Base-by-base conservation (phyloP, 2,113 vertebrate genomes). In the Progne subis region DNA sequence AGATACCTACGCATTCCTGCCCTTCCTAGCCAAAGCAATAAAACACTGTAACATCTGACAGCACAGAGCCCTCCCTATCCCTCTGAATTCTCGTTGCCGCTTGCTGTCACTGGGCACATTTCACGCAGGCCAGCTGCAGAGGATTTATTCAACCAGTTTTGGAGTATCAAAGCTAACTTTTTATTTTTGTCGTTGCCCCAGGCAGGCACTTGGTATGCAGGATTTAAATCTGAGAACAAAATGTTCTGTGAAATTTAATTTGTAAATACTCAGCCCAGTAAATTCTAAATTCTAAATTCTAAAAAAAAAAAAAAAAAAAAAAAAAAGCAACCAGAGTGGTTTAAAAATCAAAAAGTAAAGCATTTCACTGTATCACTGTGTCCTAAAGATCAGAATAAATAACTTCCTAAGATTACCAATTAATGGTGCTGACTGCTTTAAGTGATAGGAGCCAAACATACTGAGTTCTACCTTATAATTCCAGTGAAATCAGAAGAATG, bases 121-220 rank as follows among this genome's bases (percentile, higher is more conserved):
- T 96, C 90, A 94, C 1, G 15, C 93, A 96, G 82, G 88, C 95
- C 95, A 97, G 95, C 94, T 95, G 96, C 92, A 93, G 29, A 16
- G 90, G 93, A 96, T 91, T 96, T 96, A 95, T 77, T 90, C 90
- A 82, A 67, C 87, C 82, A 72, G 47, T 81, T 90, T 41, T 86
- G 52, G 75, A 95, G 78, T 74, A 96, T 92, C 95, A 92, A 94
- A 95, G 89, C 77, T 86, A 87, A 79, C 19, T 78, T 56, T 59
- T 59, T 53, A 37, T 78, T 60, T 78, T 69, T 39, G 39, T 34
- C 74, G 91, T 85, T 90, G 87, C 95, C 87, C 76, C 59, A 95
- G 94, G 95, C 92, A 90, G 71, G 68, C 52, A 1, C 74, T 92
- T 68, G 82, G 76, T 86, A 92, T 72, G 85, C 85, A 85, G 87